A percentile compares a stretch with the other conserved stretches of the same genome.
Conservation (phyloP, 2,797 vertebrate genomes). For the Rallus crepitans region DNA sequence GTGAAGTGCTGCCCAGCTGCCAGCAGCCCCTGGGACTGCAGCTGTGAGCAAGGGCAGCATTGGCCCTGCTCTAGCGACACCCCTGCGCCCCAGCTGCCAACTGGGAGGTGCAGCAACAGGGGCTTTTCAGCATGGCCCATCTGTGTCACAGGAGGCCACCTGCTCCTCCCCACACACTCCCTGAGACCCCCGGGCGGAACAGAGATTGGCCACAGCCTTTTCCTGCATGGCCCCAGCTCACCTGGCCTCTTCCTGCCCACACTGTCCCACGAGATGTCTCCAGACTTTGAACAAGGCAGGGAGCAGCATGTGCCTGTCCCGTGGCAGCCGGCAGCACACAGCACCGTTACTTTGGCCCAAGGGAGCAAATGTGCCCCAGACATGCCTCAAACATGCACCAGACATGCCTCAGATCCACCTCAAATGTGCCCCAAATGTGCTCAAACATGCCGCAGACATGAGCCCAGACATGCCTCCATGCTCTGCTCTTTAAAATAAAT, state of each 20-base stretch:
- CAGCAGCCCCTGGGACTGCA: not conserved
- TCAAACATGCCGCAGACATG: too few relatives aligned
- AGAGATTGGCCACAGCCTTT: not conserved
- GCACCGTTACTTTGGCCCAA: fast-evolving
- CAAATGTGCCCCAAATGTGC: too few relatives aligned
- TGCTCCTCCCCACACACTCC: not conserved
- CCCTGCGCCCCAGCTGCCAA: not conserved
- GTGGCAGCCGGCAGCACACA: not conserved
- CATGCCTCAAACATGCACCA: too few relatives aligned
- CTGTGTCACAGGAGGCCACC: not conserved
- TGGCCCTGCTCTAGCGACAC: not conserved
- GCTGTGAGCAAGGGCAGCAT: fast-evolving
- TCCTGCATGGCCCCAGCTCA: not conserved
- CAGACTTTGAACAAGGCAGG: fast-evolving
- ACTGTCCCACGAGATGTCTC: not conserved
- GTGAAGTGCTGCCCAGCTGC: not conserved
- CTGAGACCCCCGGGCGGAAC: fast-evolving
- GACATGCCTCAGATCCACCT: too few relatives aligned
- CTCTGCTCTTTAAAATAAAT: not conserved
- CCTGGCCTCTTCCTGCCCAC: not conserved
- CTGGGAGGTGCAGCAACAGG: not conserved
- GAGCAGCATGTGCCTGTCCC: not conserved
- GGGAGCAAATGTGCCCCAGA: not conserved
- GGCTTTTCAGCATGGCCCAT: not conserved
- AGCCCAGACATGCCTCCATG: not conserved